Conservation (phyloP, 35 echinoderm and acorn worm genomes). For the Ophioderma brevispina region DNA sequence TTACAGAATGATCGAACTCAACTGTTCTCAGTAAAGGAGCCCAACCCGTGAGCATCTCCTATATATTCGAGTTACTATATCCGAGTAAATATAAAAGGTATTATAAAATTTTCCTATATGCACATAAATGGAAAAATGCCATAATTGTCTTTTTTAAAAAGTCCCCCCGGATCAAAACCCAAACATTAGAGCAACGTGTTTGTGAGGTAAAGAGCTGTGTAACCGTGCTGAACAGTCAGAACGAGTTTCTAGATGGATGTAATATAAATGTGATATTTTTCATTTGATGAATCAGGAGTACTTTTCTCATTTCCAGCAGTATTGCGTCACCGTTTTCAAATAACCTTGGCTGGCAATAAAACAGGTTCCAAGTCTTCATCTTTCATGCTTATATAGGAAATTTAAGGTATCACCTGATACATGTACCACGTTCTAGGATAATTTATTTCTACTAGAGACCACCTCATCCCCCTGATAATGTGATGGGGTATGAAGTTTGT, state of each 20-base stretch:
- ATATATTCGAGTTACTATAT: conserved; percentile 26
- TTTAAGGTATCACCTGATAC: not conserved
- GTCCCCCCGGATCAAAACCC: conserved; percentile 15
- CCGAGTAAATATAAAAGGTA: conserved; percentile 13
- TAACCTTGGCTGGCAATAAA: not conserved
- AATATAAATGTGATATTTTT: conserved; percentile 8
- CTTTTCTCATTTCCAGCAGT: not conserved
- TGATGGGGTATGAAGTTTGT: conserved; percentile 4
- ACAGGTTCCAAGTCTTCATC: not conserved
- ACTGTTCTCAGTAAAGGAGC: conserved; percentile 46
- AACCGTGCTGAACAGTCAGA: not conserved
- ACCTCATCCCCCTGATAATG: conserved; percentile 21
- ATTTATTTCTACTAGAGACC: conserved; percentile 29
- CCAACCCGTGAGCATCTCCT: conserved; percentile 28
- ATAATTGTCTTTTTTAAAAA: not conserved
- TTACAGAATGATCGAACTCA: not conserved
- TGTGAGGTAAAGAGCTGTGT: conserved; percentile 11
- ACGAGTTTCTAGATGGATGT: conserved; percentile 10
- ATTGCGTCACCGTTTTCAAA: not conserved
- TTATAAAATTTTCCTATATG: conserved; percentile 32
- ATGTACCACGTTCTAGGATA: conserved; percentile 35
- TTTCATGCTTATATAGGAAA: not conserved
- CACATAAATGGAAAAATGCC: not conserved
- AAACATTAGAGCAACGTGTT: conserved; percentile 18
- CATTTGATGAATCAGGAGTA: not conserved